These are phyloP conservation scores for Cephus cinctus DNA, from an alignment of 1,140 invertebrate genomes.

Conservation along the genomic window DNA sequence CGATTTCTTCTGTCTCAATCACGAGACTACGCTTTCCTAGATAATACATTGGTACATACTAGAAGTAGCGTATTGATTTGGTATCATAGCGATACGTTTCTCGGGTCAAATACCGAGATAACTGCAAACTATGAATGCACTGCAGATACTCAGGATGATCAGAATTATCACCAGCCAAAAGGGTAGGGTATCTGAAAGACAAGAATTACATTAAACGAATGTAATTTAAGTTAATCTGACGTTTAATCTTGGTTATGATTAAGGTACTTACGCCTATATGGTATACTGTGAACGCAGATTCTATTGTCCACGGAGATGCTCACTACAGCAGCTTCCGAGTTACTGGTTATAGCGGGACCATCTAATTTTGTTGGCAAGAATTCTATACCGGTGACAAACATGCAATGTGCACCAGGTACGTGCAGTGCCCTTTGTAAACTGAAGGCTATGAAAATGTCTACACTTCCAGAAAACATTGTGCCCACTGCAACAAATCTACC, in stretches of 20 bases:
- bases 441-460: slow-evolving; percentile 88
- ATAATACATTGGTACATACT: too few species aligned
- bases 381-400: slow-evolving; percentile 92
- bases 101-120: slow-evolving; percentile 73
- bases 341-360: slow-evolving; percentile 65
- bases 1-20: too few species aligned
- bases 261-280: slow-evolving; percentile 71
- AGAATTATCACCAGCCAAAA: slow-evolving; percentile 74
- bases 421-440: slow-evolving; percentile 86
- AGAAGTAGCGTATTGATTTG: too few species aligned
- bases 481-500: slow-evolving; percentile 89
- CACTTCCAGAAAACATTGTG: slow-evolving; percentile 88
- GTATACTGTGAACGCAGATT: slow-evolving; percentile 86
- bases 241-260: slow-evolving; percentile 12
- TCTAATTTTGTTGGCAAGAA: slow-evolving; percentile 75
- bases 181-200: slow-evolving; percentile 71
- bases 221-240: background rate
- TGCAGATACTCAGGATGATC: slow-evolving; percentile 70
- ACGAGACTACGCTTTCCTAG: too few species aligned
- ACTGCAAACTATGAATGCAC: slow-evolving; percentile 76
- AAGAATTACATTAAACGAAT: slow-evolving; percentile 24
- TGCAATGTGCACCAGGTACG: slow-evolving; percentile 81
- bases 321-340: slow-evolving; percentile 81
- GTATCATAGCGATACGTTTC: too few species aligned
- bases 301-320: slow-evolving; percentile 95